phyloP scores from a whole-genome alignment of 2,888 invertebrate genomes.

The Orthonychiurus folsomi region DNA sequence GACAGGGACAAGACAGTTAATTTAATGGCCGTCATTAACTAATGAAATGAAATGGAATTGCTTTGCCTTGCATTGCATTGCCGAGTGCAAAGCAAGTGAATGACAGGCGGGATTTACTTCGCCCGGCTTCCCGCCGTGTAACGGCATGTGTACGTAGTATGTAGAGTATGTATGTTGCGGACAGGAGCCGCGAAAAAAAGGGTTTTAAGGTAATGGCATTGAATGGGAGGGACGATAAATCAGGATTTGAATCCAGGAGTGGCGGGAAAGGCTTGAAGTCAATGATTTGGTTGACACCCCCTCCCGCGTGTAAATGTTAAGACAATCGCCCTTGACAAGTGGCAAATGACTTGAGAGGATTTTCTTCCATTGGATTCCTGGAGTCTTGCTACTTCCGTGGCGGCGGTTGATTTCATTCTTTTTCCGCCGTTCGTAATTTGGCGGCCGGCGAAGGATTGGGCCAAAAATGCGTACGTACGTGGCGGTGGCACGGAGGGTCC shows the following conservation, averaged over 20 bases:
- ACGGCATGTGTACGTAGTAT: no score
- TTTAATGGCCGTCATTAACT: background rate
- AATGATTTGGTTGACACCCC: slow-evolving; percentile 7
- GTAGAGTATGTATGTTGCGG: no score
- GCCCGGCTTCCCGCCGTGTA: no score
- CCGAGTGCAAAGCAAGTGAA: no score
- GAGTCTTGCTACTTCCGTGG: background rate
- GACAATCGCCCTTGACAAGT: slow-evolving; percentile 30
- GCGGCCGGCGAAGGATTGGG: background rate
- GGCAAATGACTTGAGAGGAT: slow-evolving; percentile 28
- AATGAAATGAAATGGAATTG: background rate
- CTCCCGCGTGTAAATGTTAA: background rate
- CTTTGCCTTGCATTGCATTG: no score
- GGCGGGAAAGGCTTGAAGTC: background rate
- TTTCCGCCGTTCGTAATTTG: background rate
- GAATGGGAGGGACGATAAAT: slow-evolving; percentile 6
- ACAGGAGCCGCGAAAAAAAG: no score
- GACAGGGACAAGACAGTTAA: background rate
- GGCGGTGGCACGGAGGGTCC: background rate
- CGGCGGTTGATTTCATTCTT: background rate
- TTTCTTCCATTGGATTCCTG: background rate
- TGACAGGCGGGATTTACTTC: background rate
- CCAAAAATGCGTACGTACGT: background rate
- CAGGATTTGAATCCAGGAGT: slow-evolving; percentile 11
- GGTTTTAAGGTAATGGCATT: background rate